Evolutionary conservation across 2,888 invertebrate species (phyloP), one percentile per base, ranked within the genome.

Genomic region (Dioctria rufipes): DNA sequence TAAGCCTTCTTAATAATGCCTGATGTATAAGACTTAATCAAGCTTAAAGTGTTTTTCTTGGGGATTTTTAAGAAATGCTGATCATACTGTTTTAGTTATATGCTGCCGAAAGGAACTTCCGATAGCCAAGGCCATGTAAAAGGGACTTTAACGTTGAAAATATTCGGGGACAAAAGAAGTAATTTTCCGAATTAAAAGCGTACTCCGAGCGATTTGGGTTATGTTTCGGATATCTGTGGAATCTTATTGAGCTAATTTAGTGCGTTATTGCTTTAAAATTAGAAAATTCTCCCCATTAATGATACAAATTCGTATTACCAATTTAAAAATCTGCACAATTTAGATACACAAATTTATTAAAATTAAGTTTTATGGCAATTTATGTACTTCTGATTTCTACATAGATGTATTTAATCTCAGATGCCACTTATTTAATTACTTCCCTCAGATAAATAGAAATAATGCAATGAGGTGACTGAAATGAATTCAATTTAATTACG

Each of bases 1-100:
- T 73, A 73, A 73, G 42, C 73, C 58, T 58, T 42, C 73, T 73
- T 73, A 73, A 60, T 73, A 73, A 73, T 58, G 58, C 39, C 58
- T 25, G 40, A 73, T 73, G 39, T 42, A 58, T 73, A 58, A 58
- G 58, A 60, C 73, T 60, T 73, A 73, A 73, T 73, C 73, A 73
- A 51, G 73, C 73, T 73, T 73, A 13, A 73, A 58, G 58, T 60
- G 42, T 60, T 73, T 8, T 11, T 5, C 11, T n/a, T 54, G 11
- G 54, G 11, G 54, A 54, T 54, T 54, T 54, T 54, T 11, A 54
- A 54, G 11, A 54, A 54, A n/a, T n/a, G 54, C 11, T 54, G 54
- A 11, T 11, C 11, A 54, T 11, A 54, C 11, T 6, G 8, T 46
- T 46, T 8, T 54, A 25, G 25, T 54, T 54, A 54, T 54, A n/a